These are phyloP conservation scores for Petrophora chlorosata DNA, from an alignment of 2,888 invertebrate species.

Conservation along the genomic window DNA sequence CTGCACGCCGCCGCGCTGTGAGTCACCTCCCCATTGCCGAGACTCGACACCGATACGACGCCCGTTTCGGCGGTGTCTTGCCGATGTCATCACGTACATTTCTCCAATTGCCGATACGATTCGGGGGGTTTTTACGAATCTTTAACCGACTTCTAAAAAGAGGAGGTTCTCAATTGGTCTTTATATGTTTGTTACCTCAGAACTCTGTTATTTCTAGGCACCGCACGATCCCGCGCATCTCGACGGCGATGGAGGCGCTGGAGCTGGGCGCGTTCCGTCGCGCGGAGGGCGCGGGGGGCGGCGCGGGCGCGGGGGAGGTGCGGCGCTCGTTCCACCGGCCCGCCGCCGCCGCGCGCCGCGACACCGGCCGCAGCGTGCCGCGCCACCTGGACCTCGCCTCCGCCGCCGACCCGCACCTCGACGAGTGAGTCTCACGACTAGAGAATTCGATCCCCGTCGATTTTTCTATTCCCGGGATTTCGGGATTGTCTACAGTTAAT, in stretches of 20 bases:
- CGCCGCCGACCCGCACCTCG: conserved; percentile 35
- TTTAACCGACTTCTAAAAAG: no score
- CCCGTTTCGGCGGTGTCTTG: background rate
- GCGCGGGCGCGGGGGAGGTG: conserved; percentile 43
- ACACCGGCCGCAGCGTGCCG: conserved; percentile 76
- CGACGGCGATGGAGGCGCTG: conserved; percentile 60
- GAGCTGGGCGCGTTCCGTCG: conserved; percentile 71
- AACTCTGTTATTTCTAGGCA: conserved; percentile 57
- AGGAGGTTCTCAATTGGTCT: background rate
- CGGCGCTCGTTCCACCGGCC: conserved; percentile 75
- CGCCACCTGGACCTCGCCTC: conserved; percentile 80
- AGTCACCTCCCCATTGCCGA: conserved; percentile 27
- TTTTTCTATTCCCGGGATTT: no score
- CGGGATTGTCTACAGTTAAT: no score
- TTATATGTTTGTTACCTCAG: background rate
- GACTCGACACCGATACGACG: background rate
- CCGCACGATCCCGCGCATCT: conserved; percentile 77
- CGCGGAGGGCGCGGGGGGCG: conserved; percentile 54
- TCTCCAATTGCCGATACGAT: no score
- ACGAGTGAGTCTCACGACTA: conserved; percentile 17
- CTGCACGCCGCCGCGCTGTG: conserved; percentile 62
- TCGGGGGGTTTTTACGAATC: no score
- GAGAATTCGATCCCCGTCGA: no score
- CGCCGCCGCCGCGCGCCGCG: conserved; percentile 57
- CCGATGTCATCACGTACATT: background rate